These are phyloP conservation scores for Lacanobia wlatinum DNA, from an alignment of 2,888 invertebrate genomes.

Conservation along the genomic window DNA sequence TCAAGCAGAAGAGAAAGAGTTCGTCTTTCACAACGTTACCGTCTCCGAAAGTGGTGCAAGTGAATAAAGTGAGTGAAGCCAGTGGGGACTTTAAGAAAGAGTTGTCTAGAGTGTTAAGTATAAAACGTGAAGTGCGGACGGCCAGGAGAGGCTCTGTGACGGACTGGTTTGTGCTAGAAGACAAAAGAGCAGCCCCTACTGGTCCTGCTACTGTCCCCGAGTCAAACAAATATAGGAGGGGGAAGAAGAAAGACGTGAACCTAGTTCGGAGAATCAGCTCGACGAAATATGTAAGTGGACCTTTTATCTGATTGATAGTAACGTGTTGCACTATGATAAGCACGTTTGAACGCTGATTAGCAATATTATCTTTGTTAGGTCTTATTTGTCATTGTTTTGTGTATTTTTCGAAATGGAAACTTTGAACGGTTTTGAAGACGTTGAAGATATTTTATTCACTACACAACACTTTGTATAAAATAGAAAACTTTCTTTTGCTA, in stretches of 20 bases:
- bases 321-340: slow-evolving; percentile 51
- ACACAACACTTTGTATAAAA: background rate
- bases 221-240: slow-evolving; percentile 81
- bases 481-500: too few relatives aligned
- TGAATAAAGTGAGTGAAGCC: slow-evolving; percentile 80
- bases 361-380: slow-evolving; percentile 42
- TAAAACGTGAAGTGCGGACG: slow-evolving; percentile 71
- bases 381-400: slow-evolving; percentile 52
- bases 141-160: slow-evolving; percentile 85
- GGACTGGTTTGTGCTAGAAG: slow-evolving; percentile 88
- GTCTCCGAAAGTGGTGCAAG: slow-evolving; percentile 84
- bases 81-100: slow-evolving; percentile 86
- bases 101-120: slow-evolving; percentile 77
- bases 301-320: slow-evolving; percentile 55
- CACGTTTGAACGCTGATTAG: slow-evolving; percentile 48
- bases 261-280: slow-evolving; percentile 87
- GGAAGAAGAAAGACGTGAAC: slow-evolving; percentile 82
- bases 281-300: slow-evolving; percentile 87
- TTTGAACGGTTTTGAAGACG: slow-evolving; percentile 8
- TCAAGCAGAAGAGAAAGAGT: slow-evolving; percentile 82
- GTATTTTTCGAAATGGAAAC: slow-evolving; percentile 10
- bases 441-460: background rate
- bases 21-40: slow-evolving; percentile 82
- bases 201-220: slow-evolving; percentile 54
- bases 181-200: slow-evolving; percentile 65